Evolutionary conservation across 1,140 invertebrate genomes (phyloP).

Genomic region (Mesaphorura yosii): DNA sequence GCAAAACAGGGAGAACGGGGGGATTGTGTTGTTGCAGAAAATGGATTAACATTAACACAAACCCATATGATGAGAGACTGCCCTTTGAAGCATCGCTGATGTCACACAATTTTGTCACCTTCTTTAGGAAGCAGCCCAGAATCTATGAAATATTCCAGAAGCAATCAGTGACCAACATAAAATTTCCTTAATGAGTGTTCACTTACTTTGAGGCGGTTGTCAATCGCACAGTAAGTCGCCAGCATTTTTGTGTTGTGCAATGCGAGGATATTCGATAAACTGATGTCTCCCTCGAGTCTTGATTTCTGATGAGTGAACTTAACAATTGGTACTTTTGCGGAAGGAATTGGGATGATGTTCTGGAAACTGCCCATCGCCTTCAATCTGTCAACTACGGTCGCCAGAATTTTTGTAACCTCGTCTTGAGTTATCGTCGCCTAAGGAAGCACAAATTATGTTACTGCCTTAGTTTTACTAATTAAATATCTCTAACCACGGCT

Average conservation of each 20-base stretch:
- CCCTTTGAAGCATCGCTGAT: constrained; percentile 52
- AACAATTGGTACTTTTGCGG: constrained; percentile 55
- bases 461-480: constrained; percentile 9
- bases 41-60: constrained; percentile 49
- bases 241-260: constrained; percentile 47
- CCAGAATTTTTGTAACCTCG: constrained; percentile 31
- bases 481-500: constrained; percentile 16
- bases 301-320: constrained; percentile 43
- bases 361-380: constrained; percentile 36
- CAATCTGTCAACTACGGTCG: constrained; percentile 38
- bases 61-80: constrained; percentile 53
- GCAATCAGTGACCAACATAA: no score
- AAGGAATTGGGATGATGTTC: constrained; percentile 44
- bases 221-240: constrained; percentile 42
- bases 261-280: constrained; percentile 49
- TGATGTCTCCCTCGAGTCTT: constrained; percentile 48
- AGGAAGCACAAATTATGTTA: constrained; percentile 1
- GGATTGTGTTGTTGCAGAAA: constrained; percentile 47
- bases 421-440: constrained; percentile 18
- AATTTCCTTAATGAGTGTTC: no score
- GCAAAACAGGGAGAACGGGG: constrained; percentile 50
- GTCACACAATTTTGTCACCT: constrained; percentile 50
- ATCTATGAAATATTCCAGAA: constrained; percentile 32
- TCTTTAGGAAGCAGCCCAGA: constrained; percentile 47
- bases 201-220: constrained; percentile 41